These are phyloP conservation scores for Tetramorium alpestre DNA, from an alignment of 1,140 invertebrate genomes.

Conservation along the genomic window DNA sequence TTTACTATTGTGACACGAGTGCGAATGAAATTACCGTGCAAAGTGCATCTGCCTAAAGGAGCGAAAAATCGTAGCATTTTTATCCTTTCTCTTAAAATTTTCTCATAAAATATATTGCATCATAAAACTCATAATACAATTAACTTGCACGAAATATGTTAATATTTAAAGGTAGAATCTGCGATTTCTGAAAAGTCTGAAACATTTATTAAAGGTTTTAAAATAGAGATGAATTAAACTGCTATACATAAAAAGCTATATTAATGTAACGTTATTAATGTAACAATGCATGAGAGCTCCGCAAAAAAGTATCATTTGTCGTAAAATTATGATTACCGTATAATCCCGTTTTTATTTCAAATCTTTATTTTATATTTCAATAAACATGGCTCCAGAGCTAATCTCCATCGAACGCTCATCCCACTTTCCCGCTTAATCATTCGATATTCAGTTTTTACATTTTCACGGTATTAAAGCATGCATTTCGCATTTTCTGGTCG, in stretches of 20 bases:
- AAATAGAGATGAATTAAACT: background rate
- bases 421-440: slow-evolving; percentile 1
- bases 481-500: slow-evolving; percentile 27
- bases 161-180: background rate
- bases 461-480: slow-evolving; percentile 26
- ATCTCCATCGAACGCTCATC: background rate
- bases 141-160: background rate
- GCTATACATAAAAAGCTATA: background rate
- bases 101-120: background rate
- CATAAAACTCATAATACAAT: slow-evolving; percentile 5
- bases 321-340: background rate
- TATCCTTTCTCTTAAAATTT: background rate
- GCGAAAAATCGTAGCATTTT: slow-evolving; percentile 6
- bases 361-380: slow-evolving; percentile 35
- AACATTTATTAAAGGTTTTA: background rate
- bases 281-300: background rate
- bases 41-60: slow-evolving; percentile 29
- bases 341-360: slow-evolving; percentile 21
- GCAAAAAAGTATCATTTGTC: slow-evolving; percentile 28
- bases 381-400: background rate
- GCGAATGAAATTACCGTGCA: slow-evolving; percentile 38
- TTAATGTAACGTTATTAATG: slow-evolving; percentile 31
- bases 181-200: background rate
- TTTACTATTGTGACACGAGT: slow-evolving; percentile 39
- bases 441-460: slow-evolving; percentile 25